These are phyloP conservation scores for Megaceryle alcyon DNA, from an alignment of 2,797 vertebrate genomes.

Conservation along the genomic window DNA sequence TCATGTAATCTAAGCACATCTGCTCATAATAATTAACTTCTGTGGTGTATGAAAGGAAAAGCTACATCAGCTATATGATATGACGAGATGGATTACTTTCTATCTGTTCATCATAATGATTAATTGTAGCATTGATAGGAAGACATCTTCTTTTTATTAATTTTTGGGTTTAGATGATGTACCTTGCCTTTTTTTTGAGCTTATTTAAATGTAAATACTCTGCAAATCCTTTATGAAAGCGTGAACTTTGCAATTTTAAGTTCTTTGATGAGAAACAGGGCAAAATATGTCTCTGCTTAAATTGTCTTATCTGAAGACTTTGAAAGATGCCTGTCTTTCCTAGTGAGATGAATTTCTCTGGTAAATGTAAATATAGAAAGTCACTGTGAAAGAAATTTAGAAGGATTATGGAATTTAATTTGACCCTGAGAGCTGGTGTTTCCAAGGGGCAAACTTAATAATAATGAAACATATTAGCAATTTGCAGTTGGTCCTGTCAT, in stretches of 20 bases:
- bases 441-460: slow-evolving; percentile 30
- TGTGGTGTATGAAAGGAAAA: slow-evolving; percentile 68
- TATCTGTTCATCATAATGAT: slow-evolving; percentile 76
- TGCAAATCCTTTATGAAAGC: slow-evolving; percentile 31
- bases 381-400: slow-evolving; percentile 29
- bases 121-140: slow-evolving; percentile 68
- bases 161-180: slow-evolving; percentile 56
- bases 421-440: slow-evolving; percentile 36
- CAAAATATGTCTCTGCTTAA: not conserved
- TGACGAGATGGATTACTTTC: slow-evolving; percentile 63
- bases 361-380: slow-evolving; percentile 45
- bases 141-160: slow-evolving; percentile 69
- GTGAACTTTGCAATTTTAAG: slow-evolving; percentile 34
- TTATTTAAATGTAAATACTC: slow-evolving; percentile 71
- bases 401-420: slow-evolving; percentile 63
- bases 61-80: slow-evolving; percentile 65
- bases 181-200: slow-evolving; percentile 22
- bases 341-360: slow-evolving; percentile 61
- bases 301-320: slow-evolving; percentile 55
- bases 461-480: slow-evolving; percentile 19
- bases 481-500: not conserved
- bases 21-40: slow-evolving; percentile 78
- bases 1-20: slow-evolving; percentile 76
- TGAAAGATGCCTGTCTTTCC: slow-evolving; percentile 57
- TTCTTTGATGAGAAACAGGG: slow-evolving; percentile 37